Evolutionary conservation across 2,797 vertebrate genomes (phyloP).

Genomic region (Natrix natrix): DNA sequence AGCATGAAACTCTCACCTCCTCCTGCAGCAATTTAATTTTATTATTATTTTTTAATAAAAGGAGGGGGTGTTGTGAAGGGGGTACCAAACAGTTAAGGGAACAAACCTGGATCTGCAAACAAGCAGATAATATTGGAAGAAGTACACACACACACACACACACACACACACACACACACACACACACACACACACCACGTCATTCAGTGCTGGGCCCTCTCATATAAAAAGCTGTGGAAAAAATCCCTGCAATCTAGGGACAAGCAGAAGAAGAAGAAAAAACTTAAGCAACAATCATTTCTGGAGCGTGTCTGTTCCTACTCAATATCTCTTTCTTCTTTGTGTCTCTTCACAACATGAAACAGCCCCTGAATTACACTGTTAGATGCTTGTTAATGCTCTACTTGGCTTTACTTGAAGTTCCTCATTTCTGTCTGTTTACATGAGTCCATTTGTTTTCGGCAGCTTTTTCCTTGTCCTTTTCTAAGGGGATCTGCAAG

Average conservation of each 20-base stretch:
- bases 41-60: background rate
- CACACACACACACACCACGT: no score
- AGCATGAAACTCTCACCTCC: background rate
- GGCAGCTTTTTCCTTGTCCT: background rate
- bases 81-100: background rate
- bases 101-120: background rate
- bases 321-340: background rate
- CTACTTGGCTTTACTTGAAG: background rate
- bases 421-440: background rate
- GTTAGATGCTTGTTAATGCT: background rate
- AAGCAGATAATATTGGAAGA: background rate
- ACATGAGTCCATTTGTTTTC: background rate
- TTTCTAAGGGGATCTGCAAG: background rate
- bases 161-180: no score
- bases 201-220: background rate
- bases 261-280: no score
- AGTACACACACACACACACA: no score
- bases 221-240: background rate
- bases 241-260: background rate
- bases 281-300: background rate
- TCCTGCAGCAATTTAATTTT: background rate
- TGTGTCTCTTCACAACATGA: background rate
- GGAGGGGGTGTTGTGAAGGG: background rate
- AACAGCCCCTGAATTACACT: background rate
- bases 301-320: background rate